A percentile compares a stretch with the other conserved stretches of the same genome.
These are phyloP conservation scores for Rousettus leschenaultii DNA, from an alignment of 2,113 vertebrate species.

Conservation along the genomic window DNA sequence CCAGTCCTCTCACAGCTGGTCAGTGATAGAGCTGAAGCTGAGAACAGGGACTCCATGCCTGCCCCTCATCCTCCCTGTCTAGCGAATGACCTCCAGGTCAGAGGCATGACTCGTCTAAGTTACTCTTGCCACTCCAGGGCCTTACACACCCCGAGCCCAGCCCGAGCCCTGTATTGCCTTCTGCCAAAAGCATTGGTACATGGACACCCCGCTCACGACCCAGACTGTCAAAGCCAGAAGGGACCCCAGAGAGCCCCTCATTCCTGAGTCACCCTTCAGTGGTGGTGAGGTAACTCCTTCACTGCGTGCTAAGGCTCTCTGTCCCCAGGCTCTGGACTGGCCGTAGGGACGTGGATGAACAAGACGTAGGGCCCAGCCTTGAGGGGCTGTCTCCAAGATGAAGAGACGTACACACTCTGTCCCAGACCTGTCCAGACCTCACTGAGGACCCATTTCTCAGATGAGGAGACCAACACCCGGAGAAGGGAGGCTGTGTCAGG, in stretches of 20 bases:
- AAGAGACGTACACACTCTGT: background rate
- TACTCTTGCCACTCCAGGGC: background rate
- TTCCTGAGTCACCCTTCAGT: background rate
- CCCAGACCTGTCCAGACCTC: background rate
- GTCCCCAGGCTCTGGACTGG: background rate
- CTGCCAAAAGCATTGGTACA: background rate
- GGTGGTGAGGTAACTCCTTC: rapidly evolving
- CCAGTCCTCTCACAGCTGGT: background rate
- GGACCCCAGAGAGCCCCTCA: too few relatives aligned
- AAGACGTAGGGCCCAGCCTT: background rate
- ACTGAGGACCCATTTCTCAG: background rate
- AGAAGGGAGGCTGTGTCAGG: background rate
- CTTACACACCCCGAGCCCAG: background rate
- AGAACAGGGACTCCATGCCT: rapidly evolving
- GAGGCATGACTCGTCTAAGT: background rate
- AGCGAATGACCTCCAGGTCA: background rate
- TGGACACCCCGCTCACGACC: background rate
- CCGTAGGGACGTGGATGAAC: background rate
- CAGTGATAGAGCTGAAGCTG: background rate
- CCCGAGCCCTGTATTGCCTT: background rate
- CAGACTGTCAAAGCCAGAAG: background rate
- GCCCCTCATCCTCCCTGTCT: background rate
- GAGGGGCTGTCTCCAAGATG: background rate
- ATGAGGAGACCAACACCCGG: background rate
- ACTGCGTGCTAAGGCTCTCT: rapidly evolving